Conservation (phyloP, 2,113 vertebrate species). For the Chlamydotis undulata region DNA sequence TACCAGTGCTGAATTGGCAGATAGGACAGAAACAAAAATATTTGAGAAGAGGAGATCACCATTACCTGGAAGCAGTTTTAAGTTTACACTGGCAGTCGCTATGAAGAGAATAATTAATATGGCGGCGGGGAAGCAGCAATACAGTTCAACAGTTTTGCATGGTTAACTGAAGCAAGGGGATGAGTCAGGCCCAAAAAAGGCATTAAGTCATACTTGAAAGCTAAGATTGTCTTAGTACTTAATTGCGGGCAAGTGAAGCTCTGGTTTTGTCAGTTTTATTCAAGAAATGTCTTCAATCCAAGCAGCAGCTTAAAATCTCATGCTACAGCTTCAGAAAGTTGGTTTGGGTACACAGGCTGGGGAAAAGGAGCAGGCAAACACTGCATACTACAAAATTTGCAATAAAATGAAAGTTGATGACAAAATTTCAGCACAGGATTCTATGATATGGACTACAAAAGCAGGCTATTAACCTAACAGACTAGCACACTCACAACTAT, state of each 20-base stretch:
- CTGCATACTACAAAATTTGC: neutral
- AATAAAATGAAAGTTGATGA: neutral
- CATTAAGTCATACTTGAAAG: neutral
- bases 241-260: neutral
- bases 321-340: neutral
- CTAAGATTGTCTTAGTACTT: neutral
- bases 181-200: neutral
- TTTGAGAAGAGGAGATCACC: neutral
- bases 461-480: neutral
- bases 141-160: neutral
- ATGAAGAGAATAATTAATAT: neutral
- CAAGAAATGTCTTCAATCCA: neutral
- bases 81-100: neutral
- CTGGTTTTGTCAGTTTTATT: neutral
- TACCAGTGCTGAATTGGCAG: neutral
- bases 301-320: neutral
- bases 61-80: neutral
- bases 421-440: neutral
- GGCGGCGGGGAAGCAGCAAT: neutral
- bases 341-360: neutral
- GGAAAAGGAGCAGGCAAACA: neutral
- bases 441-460: neutral
- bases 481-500: neutral
- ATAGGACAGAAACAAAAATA: neutral
- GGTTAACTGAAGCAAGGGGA: neutral